Conservation (phyloP, 2,113 vertebrate species). For the Mirza zaza region DNA sequence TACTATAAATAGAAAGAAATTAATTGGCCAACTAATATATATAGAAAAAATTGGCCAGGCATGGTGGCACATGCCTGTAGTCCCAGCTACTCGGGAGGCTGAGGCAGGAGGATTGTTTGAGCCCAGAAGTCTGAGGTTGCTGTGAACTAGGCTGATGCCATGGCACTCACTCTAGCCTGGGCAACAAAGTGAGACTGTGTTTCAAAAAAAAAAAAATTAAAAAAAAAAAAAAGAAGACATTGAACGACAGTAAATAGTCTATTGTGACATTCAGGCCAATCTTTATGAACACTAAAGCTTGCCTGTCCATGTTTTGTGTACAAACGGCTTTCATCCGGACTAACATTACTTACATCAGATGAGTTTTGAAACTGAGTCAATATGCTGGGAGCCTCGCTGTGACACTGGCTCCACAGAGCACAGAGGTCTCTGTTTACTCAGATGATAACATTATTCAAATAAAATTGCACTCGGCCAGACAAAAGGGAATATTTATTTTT, state of each 20-base stretch:
- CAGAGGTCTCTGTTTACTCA: not conserved
- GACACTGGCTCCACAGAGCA: not conserved
- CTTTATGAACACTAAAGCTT: not conserved
- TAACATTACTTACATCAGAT: not conserved
- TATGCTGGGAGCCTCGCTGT: fast-evolving
- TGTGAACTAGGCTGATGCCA: no score
- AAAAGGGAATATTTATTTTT: not conserved
- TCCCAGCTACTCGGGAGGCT: no score
- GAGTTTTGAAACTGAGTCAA: not conserved
- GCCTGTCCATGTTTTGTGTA: not conserved
- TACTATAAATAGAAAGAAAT: no score
- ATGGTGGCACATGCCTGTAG: no score
- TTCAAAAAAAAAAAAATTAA: no score
- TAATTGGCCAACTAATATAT: no score
- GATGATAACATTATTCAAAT: not conserved
- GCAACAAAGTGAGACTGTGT: no score
- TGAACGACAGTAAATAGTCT: fast-evolving
- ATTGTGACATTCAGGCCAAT: not conserved
- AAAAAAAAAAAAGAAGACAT: no score
- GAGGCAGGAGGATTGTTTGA: no score
- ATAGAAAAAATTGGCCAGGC: no score
- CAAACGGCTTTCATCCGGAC: not conserved
- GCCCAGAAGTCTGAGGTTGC: no score
- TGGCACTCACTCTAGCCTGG: no score
- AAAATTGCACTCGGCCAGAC: not conserved